Conservation (phyloP, 2,113 vertebrate species). For the Macquaria australasica region DNA sequence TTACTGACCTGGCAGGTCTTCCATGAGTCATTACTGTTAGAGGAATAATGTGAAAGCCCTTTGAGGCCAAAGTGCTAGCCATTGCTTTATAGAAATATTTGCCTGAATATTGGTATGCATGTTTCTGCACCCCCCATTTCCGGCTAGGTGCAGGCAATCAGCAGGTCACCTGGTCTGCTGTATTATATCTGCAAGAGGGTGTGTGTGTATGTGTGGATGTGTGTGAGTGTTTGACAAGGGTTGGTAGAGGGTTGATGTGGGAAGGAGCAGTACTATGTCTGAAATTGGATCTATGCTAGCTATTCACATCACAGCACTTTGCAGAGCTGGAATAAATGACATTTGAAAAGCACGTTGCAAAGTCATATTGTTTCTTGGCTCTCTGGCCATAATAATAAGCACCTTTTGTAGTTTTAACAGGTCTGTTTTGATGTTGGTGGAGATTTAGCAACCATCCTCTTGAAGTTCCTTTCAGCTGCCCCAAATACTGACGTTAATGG, state of each 20-base stretch:
- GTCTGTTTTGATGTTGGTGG: conserved; percentile 46
- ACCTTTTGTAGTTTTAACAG: conserved; percentile 46
- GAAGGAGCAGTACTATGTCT: conserved; percentile 33
- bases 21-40: conserved; percentile 22
- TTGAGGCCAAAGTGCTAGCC: conserved; percentile 12
- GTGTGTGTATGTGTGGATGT: conserved; percentile 33
- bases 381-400: conserved; percentile 17
- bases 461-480: conserved; percentile 38
- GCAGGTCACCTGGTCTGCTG: conserved; percentile 29
- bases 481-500: conserved; percentile 16
- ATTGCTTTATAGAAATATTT: conserved; percentile 32
- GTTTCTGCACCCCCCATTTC: conserved; percentile 28
- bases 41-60: conserved; percentile 12
- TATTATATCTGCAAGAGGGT: conserved; percentile 24
- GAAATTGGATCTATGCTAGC: conserved; percentile 39
- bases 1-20: conserved; percentile 19
- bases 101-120: conserved; percentile 52
- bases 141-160: conserved; percentile 18
- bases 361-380: conserved; percentile 44
- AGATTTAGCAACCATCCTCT: conserved; percentile 33
- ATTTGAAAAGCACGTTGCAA: conserved; percentile 27
- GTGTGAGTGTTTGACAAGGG: conserved; percentile 16
- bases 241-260: conserved; percentile 30
- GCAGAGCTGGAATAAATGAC: conserved; percentile 46
- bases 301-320: conserved; percentile 59